A percentile compares a stretch with the other conserved stretches of the same genome.
These are phyloP conservation scores for Sarcophaga variegata DNA, from an alignment of 2,888 invertebrate genomes.

Conservation along the genomic window DNA sequence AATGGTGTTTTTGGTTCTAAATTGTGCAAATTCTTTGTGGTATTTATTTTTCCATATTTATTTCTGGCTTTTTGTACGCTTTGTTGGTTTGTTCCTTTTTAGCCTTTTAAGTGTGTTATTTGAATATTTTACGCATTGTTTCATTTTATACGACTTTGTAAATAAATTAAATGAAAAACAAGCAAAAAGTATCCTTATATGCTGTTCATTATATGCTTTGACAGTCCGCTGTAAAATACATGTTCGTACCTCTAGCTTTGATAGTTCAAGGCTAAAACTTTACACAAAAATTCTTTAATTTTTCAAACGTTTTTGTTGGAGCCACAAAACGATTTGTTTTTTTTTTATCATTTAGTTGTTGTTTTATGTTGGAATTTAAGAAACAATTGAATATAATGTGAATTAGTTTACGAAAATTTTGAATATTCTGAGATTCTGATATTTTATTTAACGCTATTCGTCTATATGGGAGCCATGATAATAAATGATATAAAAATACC, in stretches of 20 bases:
- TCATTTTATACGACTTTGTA: conserved; percentile 37
- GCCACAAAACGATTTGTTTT: too few species aligned
- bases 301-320: background rate
- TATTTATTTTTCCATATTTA: background rate
- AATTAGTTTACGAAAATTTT: too few species aligned
- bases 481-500: too few species aligned
- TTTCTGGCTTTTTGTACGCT: background rate
- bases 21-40: background rate
- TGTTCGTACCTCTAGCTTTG: too few species aligned
- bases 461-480: too few species aligned
- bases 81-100: conserved; percentile 6
- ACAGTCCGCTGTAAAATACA: too few species aligned
- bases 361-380: too few species aligned
- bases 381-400: too few species aligned
- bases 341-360: background rate
- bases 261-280: conserved; percentile 54
- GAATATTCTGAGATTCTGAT: too few species aligned
- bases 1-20: too few species aligned
- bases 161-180: conserved; percentile 5
- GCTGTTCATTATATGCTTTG: background rate
- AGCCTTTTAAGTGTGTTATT: conserved; percentile 30
- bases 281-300: background rate
- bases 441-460: too few species aligned
- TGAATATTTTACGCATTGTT: conserved; percentile 50
- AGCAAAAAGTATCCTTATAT: background rate